phyloP scores from a whole-genome alignment of 2,888 invertebrate species.

The Liodrosophila aerea region DNA sequence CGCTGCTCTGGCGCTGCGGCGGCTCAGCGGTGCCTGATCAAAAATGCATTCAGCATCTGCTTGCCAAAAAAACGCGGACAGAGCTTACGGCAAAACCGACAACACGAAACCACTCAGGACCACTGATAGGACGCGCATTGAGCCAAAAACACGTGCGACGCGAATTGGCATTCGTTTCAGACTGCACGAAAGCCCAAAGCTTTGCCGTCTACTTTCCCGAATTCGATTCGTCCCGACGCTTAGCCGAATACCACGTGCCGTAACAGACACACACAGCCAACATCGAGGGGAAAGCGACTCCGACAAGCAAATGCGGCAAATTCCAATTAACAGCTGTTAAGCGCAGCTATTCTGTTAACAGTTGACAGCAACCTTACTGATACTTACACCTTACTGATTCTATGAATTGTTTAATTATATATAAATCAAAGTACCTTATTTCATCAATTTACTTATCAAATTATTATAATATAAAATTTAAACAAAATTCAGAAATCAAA shows the following conservation, averaged over 20 bases:
- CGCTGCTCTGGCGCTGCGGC: constrained; percentile 13
- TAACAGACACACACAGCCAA: neutral
- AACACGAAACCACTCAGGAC: constrained; percentile 16
- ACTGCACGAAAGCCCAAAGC: constrained; percentile 54
- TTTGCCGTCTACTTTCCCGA: constrained; percentile 31
- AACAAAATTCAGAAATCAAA: no score
- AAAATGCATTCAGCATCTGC: constrained; percentile 49
- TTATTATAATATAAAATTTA: no score
- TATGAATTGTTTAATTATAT: no score
- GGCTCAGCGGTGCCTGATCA: constrained; percentile 35
- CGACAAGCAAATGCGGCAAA: constrained; percentile 48
- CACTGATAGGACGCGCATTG: constrained; percentile 10
- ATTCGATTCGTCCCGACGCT: constrained; percentile 13
- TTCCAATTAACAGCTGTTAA: constrained; percentile 5
- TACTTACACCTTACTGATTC: neutral
- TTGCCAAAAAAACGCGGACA: constrained; percentile 21
- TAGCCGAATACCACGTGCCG: constrained; percentile 7
- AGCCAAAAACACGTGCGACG: constrained; percentile 58
- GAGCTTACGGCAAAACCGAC: constrained; percentile 16
- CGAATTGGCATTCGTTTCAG: constrained; percentile 56
- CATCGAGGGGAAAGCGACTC: constrained; percentile 26
- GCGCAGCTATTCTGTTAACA: constrained; percentile 7
- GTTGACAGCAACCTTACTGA: neutral
- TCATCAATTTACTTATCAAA: no score
- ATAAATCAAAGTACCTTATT: no score